These are phyloP conservation scores for Rhagoletis pomonella DNA, from an alignment of 1,140 invertebrate species.

Conservation along the genomic window DNA sequence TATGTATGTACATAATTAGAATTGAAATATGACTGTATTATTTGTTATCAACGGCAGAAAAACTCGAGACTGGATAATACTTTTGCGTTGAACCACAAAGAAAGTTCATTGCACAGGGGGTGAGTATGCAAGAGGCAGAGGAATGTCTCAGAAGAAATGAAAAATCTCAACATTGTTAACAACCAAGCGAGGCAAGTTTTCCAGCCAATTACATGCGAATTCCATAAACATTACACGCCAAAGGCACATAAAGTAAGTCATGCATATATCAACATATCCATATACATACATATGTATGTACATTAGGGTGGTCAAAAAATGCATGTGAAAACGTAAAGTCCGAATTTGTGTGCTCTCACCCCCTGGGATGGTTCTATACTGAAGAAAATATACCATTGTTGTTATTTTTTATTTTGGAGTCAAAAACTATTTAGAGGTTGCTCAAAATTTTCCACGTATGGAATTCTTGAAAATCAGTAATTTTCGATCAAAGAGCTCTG, in stretches of 20 bases:
- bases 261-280: not conserved
- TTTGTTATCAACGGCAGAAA: not conserved
- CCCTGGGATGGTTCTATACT: too few relatives aligned
- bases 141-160: not conserved
- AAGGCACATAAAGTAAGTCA: not conserved
- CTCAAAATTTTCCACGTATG: too few relatives aligned
- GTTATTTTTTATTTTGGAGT: too few relatives aligned
- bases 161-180: slow-evolving; percentile 15
- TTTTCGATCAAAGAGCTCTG: too few relatives aligned
- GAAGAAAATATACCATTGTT: too few relatives aligned
- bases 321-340: too few relatives aligned
- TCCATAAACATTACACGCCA: slow-evolving; percentile 16
- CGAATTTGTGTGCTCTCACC: too few relatives aligned
- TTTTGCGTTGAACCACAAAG: not conserved
- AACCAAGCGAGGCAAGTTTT: slow-evolving; percentile 21
- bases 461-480: too few relatives aligned
- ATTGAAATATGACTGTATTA: slow-evolving; percentile 16
- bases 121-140: not conserved
- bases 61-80: not conserved
- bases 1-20: not conserved
- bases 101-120: not conserved
- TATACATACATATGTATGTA: not conserved
- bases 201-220: slow-evolving; percentile 50
- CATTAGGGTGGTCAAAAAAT: too few relatives aligned
- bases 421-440: too few relatives aligned